These are phyloP conservation scores for Aphelocoma californica DNA, from an alignment of 2,797 vertebrate genomes.

Conservation along the genomic window DNA sequence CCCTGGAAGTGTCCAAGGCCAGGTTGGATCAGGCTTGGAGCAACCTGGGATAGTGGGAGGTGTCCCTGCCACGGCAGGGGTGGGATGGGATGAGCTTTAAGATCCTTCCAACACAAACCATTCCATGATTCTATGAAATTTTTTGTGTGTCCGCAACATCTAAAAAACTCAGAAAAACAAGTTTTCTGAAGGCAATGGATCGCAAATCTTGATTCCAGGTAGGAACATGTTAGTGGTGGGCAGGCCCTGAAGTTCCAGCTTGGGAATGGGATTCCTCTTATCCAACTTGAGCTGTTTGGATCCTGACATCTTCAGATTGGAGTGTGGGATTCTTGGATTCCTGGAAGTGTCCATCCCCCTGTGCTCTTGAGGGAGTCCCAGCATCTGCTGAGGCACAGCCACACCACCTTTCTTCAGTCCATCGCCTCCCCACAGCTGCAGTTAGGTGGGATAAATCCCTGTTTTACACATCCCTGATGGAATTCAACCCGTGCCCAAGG, in stretches of 20 bases:
- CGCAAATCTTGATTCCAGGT: neutral
- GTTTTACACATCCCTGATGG: neutral
- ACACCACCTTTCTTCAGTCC: neutral
- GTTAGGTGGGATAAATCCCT: neutral
- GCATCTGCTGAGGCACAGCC: neutral
- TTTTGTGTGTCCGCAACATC: neutral
- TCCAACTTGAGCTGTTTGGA: rapidly evolving
- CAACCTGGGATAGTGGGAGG: rapidly evolving
- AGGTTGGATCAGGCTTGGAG: rapidly evolving
- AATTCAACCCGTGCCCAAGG: neutral
- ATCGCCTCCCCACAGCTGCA: neutral
- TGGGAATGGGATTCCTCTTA: neutral
- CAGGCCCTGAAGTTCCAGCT: neutral
- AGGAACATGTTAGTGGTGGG: neutral
- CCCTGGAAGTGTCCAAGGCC: neutral
- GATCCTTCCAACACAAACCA: neutral
- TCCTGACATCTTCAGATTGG: neutral
- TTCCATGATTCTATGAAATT: neutral
- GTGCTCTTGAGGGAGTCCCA: neutral
- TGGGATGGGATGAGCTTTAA: neutral
- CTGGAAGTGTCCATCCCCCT: too few relatives aligned
- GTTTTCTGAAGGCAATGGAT: neutral
- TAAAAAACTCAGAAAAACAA: neutral
- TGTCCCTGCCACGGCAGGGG: neutral
- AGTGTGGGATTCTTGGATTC: neutral